These are phyloP conservation scores for Acanthopagrus latus DNA, from an alignment of 2,797 vertebrate genomes.

Conservation along the genomic window DNA sequence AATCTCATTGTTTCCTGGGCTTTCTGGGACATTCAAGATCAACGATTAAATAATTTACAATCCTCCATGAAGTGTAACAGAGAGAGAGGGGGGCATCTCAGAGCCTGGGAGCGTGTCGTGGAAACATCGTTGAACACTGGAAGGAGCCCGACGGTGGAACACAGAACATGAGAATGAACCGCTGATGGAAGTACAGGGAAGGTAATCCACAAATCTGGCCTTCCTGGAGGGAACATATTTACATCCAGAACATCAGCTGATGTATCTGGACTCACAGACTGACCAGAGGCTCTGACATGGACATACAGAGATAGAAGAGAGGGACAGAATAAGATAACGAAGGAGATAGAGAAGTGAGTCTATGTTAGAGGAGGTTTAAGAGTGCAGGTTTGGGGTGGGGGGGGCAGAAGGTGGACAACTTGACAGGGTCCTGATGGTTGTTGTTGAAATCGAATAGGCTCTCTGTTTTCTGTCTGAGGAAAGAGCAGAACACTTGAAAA, in stretches of 20 bases:
- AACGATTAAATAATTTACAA: constrained; percentile 80
- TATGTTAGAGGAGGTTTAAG: constrained; percentile 45
- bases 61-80: constrained; percentile 71
- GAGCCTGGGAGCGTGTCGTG: constrained; percentile 50
- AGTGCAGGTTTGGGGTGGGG: constrained; percentile 28
- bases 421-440: constrained; percentile 51
- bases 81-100: constrained; percentile 55
- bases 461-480: constrained; percentile 62
- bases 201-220: constrained; percentile 58
- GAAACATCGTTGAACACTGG: constrained; percentile 64
- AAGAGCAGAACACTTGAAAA: constrained; percentile 48
- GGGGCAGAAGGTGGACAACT: constrained; percentile 51
- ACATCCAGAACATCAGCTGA: constrained; percentile 74
- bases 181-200: constrained; percentile 51
- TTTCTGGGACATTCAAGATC: constrained; percentile 81
- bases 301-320: constrained; percentile 53
- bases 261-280: constrained; percentile 69
- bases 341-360: constrained; percentile 45
- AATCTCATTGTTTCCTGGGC: constrained; percentile 81
- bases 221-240: constrained; percentile 74
- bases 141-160: constrained; percentile 59
- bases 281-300: constrained; percentile 68
- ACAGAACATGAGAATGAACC: constrained; percentile 62
- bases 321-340: constrained; percentile 18
- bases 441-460: constrained; percentile 63